A percentile compares a stretch with the other conserved stretches of the same genome.
phyloP scores from a whole-genome alignment of 2,797 vertebrate species.

The Lophotriccus pileatus region DNA sequence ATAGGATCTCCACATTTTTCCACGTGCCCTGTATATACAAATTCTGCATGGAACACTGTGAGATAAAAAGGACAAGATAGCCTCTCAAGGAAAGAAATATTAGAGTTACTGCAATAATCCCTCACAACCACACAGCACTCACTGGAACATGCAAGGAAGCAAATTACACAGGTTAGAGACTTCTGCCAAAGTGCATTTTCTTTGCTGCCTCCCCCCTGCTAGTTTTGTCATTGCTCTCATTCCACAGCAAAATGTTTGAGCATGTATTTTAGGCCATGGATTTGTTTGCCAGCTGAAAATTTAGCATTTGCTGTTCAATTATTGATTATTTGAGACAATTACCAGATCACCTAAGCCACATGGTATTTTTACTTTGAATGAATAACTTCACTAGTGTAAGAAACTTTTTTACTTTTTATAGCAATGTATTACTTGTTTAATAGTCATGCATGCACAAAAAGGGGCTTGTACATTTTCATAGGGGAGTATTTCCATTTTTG shows the following conservation, averaged over 20 bases:
- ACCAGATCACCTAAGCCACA: background rate
- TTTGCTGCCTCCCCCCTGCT: fast-evolving
- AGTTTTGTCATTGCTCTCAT: background rate
- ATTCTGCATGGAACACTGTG: background rate
- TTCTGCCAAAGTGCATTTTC: background rate
- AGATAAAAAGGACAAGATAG: background rate
- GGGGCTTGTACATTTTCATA: background rate
- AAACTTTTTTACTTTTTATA: background rate
- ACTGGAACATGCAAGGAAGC: background rate
- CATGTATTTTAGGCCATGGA: background rate
- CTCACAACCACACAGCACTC: background rate
- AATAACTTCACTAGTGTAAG: background rate
- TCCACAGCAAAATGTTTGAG: background rate
- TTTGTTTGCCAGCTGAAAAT: background rate
- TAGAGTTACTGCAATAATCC: background rate
- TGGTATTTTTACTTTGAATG: background rate
- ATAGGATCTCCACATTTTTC: background rate
- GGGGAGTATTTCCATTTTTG: background rate
- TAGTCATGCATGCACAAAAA: background rate
- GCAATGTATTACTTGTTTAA: background rate
- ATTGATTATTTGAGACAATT: background rate
- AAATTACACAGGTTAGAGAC: background rate
- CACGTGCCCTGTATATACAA: background rate
- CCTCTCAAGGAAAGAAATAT: background rate
- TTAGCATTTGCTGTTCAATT: background rate